Evolutionary conservation across 2,113 vertebrate genomes (phyloP).

Genomic region (Kryptolebias marmoratus): DNA sequence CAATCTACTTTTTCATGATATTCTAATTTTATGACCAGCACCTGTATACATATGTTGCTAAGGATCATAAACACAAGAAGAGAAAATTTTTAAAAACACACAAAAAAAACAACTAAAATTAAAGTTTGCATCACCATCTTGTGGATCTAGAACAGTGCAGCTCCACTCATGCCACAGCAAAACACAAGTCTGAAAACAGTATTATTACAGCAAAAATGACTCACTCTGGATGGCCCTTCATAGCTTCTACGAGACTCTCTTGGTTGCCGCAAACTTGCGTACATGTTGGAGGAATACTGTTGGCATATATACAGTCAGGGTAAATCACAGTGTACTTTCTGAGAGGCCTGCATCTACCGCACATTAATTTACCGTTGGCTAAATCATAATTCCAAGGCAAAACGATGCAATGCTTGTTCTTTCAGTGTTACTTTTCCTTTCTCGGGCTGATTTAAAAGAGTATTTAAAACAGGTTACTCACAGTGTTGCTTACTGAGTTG

Average conservation of each 20-base stretch:
- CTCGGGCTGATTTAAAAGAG: too few species aligned
- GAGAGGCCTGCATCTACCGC: neutral
- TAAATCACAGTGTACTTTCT: neutral
- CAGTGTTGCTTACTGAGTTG: neutral
- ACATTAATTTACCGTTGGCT: neutral
- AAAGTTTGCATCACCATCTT: too few species aligned
- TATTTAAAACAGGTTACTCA: conserved; percentile 19
- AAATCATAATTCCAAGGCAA: neutral
- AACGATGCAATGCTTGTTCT: neutral
- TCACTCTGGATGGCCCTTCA: conserved; percentile 37
- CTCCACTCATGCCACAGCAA: neutral
- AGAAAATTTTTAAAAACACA: too few species aligned
- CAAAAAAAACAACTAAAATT: too few species aligned
- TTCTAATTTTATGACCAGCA: too few species aligned
- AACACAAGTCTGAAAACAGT: neutral
- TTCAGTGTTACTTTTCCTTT: too few species aligned
- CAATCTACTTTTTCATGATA: too few species aligned
- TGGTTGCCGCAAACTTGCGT: neutral
- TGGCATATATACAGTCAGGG: neutral
- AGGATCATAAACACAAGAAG: too few species aligned
- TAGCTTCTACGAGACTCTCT: neutral
- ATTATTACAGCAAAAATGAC: conserved; percentile 19
- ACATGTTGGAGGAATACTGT: neutral
- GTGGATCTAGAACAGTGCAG: too few species aligned
- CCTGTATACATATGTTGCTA: too few species aligned